Base-by-base conservation (phyloP, 2,888 invertebrate species). In the Caenorhabditis angaria region DNA sequence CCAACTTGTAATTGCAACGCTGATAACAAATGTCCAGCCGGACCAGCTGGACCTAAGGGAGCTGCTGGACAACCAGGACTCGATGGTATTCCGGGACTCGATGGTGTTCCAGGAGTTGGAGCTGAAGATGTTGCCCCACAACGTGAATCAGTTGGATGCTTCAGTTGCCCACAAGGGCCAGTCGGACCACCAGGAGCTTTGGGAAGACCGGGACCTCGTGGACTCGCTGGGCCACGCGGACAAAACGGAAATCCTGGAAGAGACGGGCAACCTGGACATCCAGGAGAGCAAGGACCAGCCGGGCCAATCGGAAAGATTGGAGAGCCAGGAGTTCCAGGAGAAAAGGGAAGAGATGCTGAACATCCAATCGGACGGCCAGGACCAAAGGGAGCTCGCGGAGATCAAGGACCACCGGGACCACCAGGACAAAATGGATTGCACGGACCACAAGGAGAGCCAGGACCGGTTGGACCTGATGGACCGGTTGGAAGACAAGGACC, bases 321-420 rank as follows among this genome's bases (percentile, higher is more conserved):
- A 70, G 85, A 86, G 65, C 79, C 81, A 64, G 86, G 86, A 71
- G 80, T 78, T 59, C 80, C 81, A 48, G 85, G 85, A 70, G 84
- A 85, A 73, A 85, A 85, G 78, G 86, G 86, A 76, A 78, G 75
- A 32, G 86, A 86, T 65, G 85, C 82, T n/a, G 81, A 83, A 60
- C 81, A 84, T 29, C 84, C 83, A 28, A 83, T 86, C 60, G 86
- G 86, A 61, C 75, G 84, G 32, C 86, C 85, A 55, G 86, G 86
- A 71, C 83, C 84, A 51, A 83, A 82, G 68, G 86, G 86, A 72
- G 75, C 72, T 25, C 70, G 76, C 50, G 86, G 86, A 78, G 80
- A 80, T 22, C 80, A 76, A 61, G 86, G 86, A 76, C 81, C 80
- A 60, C 76, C 73, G 29, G 85, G 85, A 77, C 79, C 82, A 41